Percentiles rank a stretch among this genome's conserved stretches.
Conservation (phyloP, 1,140 invertebrate species). For the Leguminivora glycinivorella region DNA sequence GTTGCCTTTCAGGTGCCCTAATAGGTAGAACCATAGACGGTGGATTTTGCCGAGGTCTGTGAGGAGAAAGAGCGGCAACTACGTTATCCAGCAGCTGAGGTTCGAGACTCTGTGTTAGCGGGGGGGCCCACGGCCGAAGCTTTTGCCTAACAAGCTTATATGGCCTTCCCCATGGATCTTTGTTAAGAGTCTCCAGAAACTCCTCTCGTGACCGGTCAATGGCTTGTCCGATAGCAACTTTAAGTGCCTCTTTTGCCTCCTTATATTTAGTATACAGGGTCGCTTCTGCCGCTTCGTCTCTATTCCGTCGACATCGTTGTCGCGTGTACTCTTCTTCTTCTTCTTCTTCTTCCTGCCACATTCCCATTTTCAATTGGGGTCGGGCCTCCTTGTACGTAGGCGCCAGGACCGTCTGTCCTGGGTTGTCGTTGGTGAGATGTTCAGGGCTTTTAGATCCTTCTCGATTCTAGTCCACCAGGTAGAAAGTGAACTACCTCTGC, state of each 20-base stretch:
- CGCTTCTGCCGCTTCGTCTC: constrained; percentile 49
- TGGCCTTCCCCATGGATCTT: constrained; percentile 36
- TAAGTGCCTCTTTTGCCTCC: not conserved
- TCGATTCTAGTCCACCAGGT: no score
- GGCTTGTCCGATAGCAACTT: not conserved
- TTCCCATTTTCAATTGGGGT: no score
- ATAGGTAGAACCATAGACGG: not conserved
- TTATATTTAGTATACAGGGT: constrained; percentile 51
- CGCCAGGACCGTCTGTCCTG: no score
- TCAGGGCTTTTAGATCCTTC: no score
- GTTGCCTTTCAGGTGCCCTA: not conserved
- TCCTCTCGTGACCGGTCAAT: not conserved
- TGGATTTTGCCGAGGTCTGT: not conserved
- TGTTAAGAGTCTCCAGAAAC: constrained; percentile 28
- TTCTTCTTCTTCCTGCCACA: no score
- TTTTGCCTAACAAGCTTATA: no score
- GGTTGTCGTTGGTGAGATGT: no score
- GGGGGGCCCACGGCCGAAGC: constrained; percentile 26
- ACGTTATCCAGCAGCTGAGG: not conserved
- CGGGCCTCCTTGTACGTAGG: no score
- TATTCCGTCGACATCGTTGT: not conserved
- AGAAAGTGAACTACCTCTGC: no score
- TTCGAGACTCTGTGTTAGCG: constrained; percentile 23
- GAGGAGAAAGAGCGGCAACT: not conserved
- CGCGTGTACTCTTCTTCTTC: no score